Conservation (phyloP, 2,113 vertebrate genomes). For the Chrysemys picta region DNA sequence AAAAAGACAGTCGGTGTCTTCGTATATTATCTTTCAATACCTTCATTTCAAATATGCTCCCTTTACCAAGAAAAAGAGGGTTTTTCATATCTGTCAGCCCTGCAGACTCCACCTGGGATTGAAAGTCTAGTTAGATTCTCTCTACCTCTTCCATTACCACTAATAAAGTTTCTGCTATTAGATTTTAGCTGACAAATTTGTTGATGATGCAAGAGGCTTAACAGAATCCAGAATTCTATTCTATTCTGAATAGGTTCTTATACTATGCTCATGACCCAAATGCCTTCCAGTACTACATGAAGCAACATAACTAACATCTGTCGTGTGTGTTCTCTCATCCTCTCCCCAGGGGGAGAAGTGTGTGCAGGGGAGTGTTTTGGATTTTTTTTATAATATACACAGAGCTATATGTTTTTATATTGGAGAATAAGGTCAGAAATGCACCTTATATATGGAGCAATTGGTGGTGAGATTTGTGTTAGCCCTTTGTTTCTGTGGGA, state of each 20-base stretch:
- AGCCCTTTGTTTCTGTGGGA: not conserved
- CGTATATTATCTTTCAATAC: not conserved
- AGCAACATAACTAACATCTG: rapidly evolving
- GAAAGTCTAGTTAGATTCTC: not conserved
- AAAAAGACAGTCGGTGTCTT: not conserved
- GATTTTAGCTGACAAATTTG: not conserved
- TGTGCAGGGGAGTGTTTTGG: not conserved
- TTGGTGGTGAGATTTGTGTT: not conserved
- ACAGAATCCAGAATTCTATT: not conserved
- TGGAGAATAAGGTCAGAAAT: not conserved
- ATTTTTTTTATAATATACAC: not conserved
- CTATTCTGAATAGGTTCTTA: not conserved
- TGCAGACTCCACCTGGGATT: not conserved
- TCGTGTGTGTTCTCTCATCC: not conserved
- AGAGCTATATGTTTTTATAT: not conserved
- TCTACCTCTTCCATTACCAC: not conserved
- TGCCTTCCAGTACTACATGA: not conserved
- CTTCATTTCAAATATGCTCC: not conserved
- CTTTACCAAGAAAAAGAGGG: not conserved
- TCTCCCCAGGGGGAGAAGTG: not conserved
- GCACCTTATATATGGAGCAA: not conserved
- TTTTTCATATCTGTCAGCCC: not conserved
- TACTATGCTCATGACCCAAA: rapidly evolving
- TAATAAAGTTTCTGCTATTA: not conserved
- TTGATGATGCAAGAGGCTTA: not conserved